A percentile compares a stretch with the other conserved stretches of the same genome.
Conservation (phyloP, 2,113 vertebrate genomes). For the Montifringilla adamsi region DNA sequence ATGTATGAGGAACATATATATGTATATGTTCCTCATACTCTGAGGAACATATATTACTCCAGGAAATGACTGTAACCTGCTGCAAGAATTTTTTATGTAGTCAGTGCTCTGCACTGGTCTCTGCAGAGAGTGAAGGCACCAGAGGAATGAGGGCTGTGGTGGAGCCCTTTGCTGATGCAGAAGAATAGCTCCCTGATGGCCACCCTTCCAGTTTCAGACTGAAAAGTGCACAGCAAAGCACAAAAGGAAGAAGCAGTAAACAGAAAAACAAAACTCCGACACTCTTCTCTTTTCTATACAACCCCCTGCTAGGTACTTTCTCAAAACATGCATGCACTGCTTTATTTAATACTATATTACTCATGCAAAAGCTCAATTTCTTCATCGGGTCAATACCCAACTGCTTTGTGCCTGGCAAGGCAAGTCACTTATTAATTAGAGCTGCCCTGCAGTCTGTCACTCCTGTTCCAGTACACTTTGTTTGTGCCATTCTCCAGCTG, state of each 20-base stretch:
- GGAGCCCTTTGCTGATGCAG: neutral
- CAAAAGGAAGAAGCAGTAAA: neutral
- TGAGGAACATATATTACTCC: neutral
- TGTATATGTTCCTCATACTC: neutral
- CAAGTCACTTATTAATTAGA: constrained; percentile 46
- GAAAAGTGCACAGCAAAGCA: neutral
- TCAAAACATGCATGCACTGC: neutral
- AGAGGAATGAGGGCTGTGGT: neutral
- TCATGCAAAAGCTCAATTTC: neutral
- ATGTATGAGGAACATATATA: too few relatives aligned
- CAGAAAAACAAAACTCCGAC: neutral
- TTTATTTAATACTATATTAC: neutral
- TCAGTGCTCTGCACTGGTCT: neutral
- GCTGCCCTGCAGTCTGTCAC: constrained; percentile 17
- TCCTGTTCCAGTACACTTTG: constrained; percentile 7
- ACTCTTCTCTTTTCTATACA: neutral
- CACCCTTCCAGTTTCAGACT: neutral
- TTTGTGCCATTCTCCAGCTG: constrained; percentile 37
- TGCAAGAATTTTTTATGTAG: neutral
- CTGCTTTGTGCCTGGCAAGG: neutral
- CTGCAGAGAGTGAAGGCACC: neutral
- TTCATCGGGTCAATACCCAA: neutral
- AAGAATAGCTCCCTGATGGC: neutral
- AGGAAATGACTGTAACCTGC: neutral
- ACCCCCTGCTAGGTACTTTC: neutral